phyloP scores from a whole-genome alignment of 2,797 vertebrate genomes.

The Ciconia nigra region DNA sequence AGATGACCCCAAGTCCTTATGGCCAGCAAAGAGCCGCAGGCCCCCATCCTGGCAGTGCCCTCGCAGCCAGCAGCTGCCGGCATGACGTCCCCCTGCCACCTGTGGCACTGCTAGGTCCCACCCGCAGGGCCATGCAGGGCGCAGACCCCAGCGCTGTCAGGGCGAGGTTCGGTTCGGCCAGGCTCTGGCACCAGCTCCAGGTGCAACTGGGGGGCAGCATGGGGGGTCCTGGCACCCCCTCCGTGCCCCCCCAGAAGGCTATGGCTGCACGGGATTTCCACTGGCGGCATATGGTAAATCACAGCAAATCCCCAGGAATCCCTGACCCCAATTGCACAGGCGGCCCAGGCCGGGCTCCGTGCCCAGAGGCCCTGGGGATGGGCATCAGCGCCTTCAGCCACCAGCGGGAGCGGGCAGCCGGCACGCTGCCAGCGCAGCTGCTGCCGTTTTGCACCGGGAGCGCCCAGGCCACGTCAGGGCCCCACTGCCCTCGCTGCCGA shows the following conservation, averaged over 20 bases:
- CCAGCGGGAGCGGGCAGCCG: fast-evolving
- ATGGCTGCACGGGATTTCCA: neutral
- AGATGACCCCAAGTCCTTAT: neutral
- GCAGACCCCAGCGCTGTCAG: fast-evolving
- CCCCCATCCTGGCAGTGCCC: neutral
- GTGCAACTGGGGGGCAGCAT: neutral
- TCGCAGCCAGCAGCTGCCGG: neutral
- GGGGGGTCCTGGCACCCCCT: neutral
- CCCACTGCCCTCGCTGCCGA: fast-evolving
- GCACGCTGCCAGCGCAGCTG: neutral
- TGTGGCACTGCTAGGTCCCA: neutral
- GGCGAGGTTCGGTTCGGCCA: neutral
- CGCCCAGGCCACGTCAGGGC: fast-evolving
- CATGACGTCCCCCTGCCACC: neutral
- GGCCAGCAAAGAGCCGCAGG: neutral
- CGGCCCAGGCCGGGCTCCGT: neutral
- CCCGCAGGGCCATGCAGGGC: fast-evolving
- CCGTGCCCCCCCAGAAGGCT: neutral
- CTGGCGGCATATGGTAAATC: neutral
- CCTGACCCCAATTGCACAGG: neutral
- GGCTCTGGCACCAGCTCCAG: neutral
- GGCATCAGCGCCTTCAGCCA: neutral
- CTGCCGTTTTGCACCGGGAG: neutral
- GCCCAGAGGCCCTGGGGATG: neutral
- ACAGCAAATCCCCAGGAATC: neutral